Percentiles rank a stretch among this genome's conserved stretches.
Evolutionary conservation across 1,140 invertebrate species (phyloP).

Genomic region (Brachionus rotundiformis): DNA sequence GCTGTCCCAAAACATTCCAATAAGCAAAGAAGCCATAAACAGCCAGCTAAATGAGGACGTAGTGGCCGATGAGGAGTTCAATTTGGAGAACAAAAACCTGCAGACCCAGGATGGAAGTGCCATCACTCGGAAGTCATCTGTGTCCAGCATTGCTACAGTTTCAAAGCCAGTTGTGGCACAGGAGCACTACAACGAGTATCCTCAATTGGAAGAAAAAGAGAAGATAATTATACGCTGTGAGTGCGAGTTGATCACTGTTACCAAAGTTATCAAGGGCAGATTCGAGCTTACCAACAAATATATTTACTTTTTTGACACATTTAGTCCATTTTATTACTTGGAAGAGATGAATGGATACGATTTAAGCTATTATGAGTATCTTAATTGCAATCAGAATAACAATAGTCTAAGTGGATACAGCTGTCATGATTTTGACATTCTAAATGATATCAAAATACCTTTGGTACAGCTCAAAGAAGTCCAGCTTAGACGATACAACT

Average conservation of each 20-base stretch:
- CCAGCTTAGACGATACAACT: slow-evolving; percentile 71
- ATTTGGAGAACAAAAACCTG: neutral
- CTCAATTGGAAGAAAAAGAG: slow-evolving; percentile 58
- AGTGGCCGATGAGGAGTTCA: slow-evolving; percentile 54
- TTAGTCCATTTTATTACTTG: slow-evolving; percentile 62
- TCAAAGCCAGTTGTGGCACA: neutral
- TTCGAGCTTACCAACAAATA: slow-evolving; percentile 71
- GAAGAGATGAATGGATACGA: slow-evolving; percentile 37
- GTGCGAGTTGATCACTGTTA: slow-evolving; percentile 70
- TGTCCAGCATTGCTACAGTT: neutral
- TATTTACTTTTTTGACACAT: slow-evolving; percentile 69
- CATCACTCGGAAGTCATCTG: neutral
- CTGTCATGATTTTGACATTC: slow-evolving; percentile 54
- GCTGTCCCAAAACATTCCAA: slow-evolving; percentile 59
- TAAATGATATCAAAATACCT: slow-evolving; percentile 66
- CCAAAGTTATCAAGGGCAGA: slow-evolving; percentile 70
- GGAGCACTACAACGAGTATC: slow-evolving; percentile 20
- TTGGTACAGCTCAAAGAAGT: slow-evolving; percentile 69
- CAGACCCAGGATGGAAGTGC: neutral
- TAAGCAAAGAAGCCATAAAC: slow-evolving; percentile 56
- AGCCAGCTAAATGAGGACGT: slow-evolving; percentile 54
- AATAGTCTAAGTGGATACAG: neutral
- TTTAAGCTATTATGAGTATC: slow-evolving; percentile 35
- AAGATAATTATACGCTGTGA: slow-evolving; percentile 66
- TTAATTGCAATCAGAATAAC: neutral